These are phyloP conservation scores for Vannuccia rotundouncinata DNA, from an alignment of 2,888 invertebrate genomes.

Conservation along the genomic window DNA sequence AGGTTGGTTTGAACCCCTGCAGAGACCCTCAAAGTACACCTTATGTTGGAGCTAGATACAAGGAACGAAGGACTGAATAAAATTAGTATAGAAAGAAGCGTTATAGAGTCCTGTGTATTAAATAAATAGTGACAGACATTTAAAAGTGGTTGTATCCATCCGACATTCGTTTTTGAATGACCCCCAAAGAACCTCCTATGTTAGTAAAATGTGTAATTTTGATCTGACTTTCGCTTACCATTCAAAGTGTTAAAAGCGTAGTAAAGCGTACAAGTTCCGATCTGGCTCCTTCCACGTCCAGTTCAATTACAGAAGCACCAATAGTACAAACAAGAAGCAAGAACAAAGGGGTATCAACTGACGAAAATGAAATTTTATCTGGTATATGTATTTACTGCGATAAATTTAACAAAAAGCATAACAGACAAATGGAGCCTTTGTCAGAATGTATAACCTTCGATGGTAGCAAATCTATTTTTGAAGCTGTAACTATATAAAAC, in stretches of 20 bases:
- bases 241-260: not conserved
- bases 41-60: slow-evolving; percentile 21
- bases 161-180: not conserved
- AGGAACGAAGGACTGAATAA: not conserved
- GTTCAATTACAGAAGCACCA: not conserved
- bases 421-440: not conserved
- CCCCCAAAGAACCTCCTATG: not conserved
- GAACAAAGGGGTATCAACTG: not conserved
- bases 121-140: not conserved
- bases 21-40: slow-evolving; percentile 16
- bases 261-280: not conserved
- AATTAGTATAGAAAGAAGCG: not conserved
- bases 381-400: not conserved
- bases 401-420: not conserved
- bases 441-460: slow-evolving; percentile 7
- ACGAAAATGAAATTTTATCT: not conserved
- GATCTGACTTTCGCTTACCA: not conserved
- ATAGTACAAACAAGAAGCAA: not conserved
- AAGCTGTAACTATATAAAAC: not conserved
- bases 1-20: not conserved
- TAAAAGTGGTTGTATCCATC: not conserved
- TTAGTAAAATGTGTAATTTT: not conserved
- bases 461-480: not conserved
- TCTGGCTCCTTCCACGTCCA: not conserved
- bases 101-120: not conserved